Evolutionary conservation across 2,113 vertebrate genomes (phyloP).

Genomic region (Lophius piscatorius): DNA sequence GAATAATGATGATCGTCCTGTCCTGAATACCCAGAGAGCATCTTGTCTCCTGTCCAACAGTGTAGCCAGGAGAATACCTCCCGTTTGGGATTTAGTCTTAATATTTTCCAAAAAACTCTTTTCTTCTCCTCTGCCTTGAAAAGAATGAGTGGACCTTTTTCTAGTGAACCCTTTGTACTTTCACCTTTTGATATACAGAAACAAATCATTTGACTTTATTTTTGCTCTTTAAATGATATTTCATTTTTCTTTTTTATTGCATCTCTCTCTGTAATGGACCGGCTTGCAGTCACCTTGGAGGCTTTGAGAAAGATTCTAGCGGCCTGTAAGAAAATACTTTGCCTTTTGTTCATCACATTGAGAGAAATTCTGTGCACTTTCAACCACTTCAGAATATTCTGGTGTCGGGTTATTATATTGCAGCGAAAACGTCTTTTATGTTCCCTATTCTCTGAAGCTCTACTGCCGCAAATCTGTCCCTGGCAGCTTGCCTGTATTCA

Average conservation of each 20-base stretch:
- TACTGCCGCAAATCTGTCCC: conserved; percentile 18
- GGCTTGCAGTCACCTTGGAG: neutral
- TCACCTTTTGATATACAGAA: neutral
- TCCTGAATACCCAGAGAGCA: conserved; percentile 53
- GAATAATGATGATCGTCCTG: neutral
- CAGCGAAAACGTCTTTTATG: conserved; percentile 17
- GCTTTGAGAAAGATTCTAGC: conserved; percentile 6
- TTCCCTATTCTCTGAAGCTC: neutral
- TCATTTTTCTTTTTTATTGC: neutral
- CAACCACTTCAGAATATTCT: conserved; percentile 13
- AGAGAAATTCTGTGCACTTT: conserved; percentile 21
- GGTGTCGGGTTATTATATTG: conserved; percentile 7
- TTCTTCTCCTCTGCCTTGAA: neutral
- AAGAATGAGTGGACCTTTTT: conserved; percentile 7
- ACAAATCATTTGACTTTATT: neutral
- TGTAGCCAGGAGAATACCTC: conserved; percentile 24
- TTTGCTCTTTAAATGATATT: neutral
- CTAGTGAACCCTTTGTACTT: neutral
- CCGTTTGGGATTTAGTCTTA: conserved; percentile 37
- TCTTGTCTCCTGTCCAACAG: conserved; percentile 56
- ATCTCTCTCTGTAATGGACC: neutral
- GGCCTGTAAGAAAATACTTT: neutral
- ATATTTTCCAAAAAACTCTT: conserved; percentile 52
- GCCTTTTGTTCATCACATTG: conserved; percentile 1
- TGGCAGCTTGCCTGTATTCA: conserved; percentile 6